Base-by-base conservation (phyloP, 2,113 vertebrate species). In the Syngnathus typhle region DNA sequence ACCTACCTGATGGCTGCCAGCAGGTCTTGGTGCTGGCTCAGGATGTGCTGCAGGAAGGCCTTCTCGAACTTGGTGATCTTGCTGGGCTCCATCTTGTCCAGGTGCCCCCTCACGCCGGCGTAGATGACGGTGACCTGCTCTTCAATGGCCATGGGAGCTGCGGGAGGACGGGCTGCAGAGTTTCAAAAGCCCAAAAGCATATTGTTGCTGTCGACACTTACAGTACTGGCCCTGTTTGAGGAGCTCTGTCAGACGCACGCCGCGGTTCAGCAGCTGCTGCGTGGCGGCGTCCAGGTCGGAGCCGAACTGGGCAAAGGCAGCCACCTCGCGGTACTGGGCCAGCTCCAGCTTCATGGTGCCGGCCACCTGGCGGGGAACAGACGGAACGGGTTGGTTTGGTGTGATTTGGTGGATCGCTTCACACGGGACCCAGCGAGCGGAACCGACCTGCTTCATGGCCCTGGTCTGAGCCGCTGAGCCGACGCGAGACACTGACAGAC, bases 311-410 rank as follows among this genome's bases (percentile, higher is more conserved):
- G 96, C 96, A 1, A 99, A 98, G 67, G 96, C 96, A 46, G 96
- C 96, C 0, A 98, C 95, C 81, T 97, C 95, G 54, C 95, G 95
- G 79, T 96, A 98, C 91, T 98, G 96, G 71, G 95, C 96, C 89
- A 98, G 58, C 75, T 98, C 96, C 82, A 98, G 90, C 88, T 98
- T 98, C 96, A 98, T 98, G 78, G 96, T 96, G 79, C 96, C 96
- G 0, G 96, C 95, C 90, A 99, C 95, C 96, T 97, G 72, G 27
- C 1, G 68, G 59, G 1, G 8, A 12, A 32, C 7, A 2, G 2
- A 2, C 66, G 43, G 21, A 55, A 52, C 2, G 1, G 27, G 11
- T 55, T 7, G 19, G 5, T 1, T 55, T 39, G 10, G 21, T 46
- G 11, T 1, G 2, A 75, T 41, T 60, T 0, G 13, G 10, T 8